Evolutionary conservation across 2,888 invertebrate genomes (phyloP).

Genomic region (Congeria kusceri): DNA sequence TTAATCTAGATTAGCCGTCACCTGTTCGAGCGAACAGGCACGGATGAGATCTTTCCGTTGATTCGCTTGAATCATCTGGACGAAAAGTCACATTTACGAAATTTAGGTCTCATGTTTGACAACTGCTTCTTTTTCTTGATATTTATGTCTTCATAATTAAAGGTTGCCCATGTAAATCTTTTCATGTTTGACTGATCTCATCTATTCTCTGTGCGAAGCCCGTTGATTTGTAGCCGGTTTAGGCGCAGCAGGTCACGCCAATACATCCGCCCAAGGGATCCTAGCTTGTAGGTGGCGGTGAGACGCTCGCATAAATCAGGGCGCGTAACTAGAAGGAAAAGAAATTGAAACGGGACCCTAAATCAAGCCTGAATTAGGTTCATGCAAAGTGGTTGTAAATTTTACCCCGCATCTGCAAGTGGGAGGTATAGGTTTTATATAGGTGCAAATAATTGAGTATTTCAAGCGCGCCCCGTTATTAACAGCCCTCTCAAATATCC

Average conservation of each 20-base stretch:
- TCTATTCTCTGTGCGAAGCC: conserved; percentile 51
- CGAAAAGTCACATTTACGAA: conserved; percentile 54
- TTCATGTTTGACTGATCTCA: conserved; percentile 63
- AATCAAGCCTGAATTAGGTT: conserved; percentile 63
- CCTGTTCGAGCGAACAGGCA: conserved; percentile 44
- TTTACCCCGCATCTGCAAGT: conserved; percentile 61
- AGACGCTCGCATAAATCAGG: conserved; percentile 56
- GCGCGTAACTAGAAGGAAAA: conserved; percentile 53
- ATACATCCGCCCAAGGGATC: conserved; percentile 59
- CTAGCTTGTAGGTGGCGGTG: conserved; percentile 49
- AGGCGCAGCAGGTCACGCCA: conserved; percentile 56
- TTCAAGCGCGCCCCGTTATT: conserved; percentile 61
- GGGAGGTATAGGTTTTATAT: conserved; percentile 59
- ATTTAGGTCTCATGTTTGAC: conserved; percentile 62
- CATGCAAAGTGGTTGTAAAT: conserved; percentile 62
- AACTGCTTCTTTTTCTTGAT: conserved; percentile 61
- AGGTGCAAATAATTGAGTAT: conserved; percentile 66
- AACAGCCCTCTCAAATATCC: conserved; percentile 44
- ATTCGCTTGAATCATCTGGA: conserved; percentile 50
- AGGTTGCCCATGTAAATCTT: conserved; percentile 64
- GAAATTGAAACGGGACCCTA: conserved; percentile 59
- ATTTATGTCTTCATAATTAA: conserved; percentile 68
- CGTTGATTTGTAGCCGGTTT: conserved; percentile 54
- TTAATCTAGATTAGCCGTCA: conserved; percentile 16
- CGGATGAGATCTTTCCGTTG: conserved; percentile 27